Base-by-base conservation (phyloP, 2,113 vertebrate genomes). In the Cyanoderma ruficeps region DNA sequence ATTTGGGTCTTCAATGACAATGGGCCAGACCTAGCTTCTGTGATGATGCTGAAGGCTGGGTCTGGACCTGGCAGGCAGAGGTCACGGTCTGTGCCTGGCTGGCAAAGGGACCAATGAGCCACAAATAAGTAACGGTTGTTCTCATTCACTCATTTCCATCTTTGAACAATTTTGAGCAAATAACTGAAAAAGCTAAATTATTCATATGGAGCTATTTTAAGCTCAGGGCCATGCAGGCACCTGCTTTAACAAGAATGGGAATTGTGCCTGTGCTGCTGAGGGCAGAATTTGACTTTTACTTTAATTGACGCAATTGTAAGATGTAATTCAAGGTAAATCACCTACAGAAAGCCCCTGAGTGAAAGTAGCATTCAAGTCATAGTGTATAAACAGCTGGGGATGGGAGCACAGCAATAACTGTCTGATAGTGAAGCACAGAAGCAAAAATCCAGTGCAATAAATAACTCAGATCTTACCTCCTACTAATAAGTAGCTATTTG, bases 401-500 rank as follows among this genome's bases (percentile, higher is more conserved):
- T 86, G 44, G 6, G 1, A 86, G 60, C 79, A 83, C 12, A 11
- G 94, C 82, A 94, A 33, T 74, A 95, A 83, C 47, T 50, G 71
- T 49, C 85, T 49, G 69, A 77, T 78, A 76, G 39, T 83, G 71
- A 81, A 89, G 59, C 87, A 94, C 30, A 91, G 79, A 90, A 89
- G 67, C 65, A 79, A 90, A 93, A 90, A 91, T 74, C 8, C 46
- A 93, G 74, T 4, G 4, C 50, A 93, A 89, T 77, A 94, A 90
- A 76, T 94, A 92, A 89, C n/a, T 87, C 72, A 85, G 81, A 94
- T 95, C 98, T 98, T 98, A 99, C 99, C 99, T 99, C 99, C 99
- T 96, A 99, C 99, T 95, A 99, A 98, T 98, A 99, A 98, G 97
- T 99, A 99, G 97, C 99, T 99, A 97, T 99, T 99, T 72, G 99